Evolutionary conservation across 2,113 vertebrate species (phyloP).

Genomic region (Cyprinodon tularosa): DNA sequence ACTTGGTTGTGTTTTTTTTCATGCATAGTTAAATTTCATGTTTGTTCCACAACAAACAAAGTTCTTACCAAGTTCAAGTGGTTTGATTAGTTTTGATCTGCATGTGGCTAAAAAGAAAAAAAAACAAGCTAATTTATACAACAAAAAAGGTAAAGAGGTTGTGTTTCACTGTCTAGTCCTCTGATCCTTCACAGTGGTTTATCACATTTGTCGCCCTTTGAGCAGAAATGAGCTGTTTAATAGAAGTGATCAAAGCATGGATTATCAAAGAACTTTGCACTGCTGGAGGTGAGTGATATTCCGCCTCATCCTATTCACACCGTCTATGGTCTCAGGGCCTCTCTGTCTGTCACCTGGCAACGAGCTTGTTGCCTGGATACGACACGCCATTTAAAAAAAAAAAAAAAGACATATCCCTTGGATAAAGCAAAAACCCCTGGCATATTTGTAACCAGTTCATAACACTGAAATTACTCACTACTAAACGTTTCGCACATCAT

Average conservation of each 20-base stretch:
- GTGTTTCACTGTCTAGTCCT: background rate
- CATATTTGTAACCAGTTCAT: constrained; percentile 33
- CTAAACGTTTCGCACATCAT: background rate
- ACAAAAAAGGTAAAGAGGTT: constrained; percentile 2
- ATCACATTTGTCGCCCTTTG: background rate
- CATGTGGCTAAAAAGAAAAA: constrained; percentile 16
- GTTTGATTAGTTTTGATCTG: background rate
- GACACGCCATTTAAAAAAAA: constrained; percentile 54
- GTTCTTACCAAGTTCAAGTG: no score
- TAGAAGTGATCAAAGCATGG: constrained; percentile 23
- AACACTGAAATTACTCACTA: background rate
- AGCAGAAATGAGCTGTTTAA: constrained; percentile 1
- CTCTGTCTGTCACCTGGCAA: constrained; percentile 81
- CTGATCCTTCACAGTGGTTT: background rate
- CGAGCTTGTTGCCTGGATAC: constrained; percentile 81
- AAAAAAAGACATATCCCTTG: constrained; percentile 45
- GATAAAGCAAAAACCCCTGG: constrained; percentile 63
- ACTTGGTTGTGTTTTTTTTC: no score
- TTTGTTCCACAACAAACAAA: no score
- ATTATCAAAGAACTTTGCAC: constrained; percentile 31
- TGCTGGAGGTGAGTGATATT: constrained; percentile 49
- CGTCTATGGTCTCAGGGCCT: constrained; percentile 70
- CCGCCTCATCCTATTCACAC: constrained; percentile 54
- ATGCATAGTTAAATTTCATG: no score
- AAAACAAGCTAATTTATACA: constrained; percentile 33